Conservation (phyloP, 1,140 invertebrate genomes). For the Drosophila oshimai region DNA sequence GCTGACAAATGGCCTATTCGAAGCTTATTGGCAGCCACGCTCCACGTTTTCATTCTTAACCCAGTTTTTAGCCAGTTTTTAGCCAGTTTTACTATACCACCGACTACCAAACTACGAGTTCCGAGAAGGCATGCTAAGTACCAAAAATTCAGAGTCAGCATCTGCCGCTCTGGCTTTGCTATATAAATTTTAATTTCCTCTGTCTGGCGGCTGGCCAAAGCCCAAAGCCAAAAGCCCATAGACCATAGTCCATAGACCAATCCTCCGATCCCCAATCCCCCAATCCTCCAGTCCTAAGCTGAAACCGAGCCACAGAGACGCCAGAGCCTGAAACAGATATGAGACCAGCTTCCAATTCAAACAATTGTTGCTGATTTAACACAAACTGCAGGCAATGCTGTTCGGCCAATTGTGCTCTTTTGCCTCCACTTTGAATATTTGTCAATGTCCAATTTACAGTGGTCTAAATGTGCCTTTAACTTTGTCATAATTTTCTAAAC, state of each 20-base stretch:
- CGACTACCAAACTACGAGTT: background rate
- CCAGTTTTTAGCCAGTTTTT: background rate
- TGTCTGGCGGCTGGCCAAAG: conserved; percentile 61
- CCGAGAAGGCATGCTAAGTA: conserved; percentile 62
- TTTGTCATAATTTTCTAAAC: background rate
- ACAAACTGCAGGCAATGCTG: conserved; percentile 70
- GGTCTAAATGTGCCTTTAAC: background rate
- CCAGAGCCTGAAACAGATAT: conserved; percentile 44
- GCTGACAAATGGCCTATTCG: conserved; percentile 70
- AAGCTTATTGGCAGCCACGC: conserved; percentile 72
- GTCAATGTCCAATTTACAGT: conserved; percentile 43
- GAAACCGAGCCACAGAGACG: conserved; percentile 19
- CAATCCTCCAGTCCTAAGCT: conserved; percentile 11
- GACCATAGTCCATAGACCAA: no score
- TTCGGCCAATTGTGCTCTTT: conserved; percentile 16
- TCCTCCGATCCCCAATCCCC: no score
- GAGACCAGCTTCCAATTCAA: conserved; percentile 45
- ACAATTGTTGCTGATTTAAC: conserved; percentile 77
- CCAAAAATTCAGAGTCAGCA: conserved; percentile 47
- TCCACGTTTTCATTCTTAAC: conserved; percentile 52
- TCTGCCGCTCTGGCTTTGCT: conserved; percentile 48
- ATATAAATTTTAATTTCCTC: conserved; percentile 76
- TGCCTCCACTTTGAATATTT: conserved; percentile 39
- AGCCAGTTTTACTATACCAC: no score
- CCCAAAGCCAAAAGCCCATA: conserved; percentile 1